Evolutionary conservation across 2,113 vertebrate species (phyloP), one percentile per base, ranked within the genome.

Genomic region (Mobula hypostoma): DNA sequence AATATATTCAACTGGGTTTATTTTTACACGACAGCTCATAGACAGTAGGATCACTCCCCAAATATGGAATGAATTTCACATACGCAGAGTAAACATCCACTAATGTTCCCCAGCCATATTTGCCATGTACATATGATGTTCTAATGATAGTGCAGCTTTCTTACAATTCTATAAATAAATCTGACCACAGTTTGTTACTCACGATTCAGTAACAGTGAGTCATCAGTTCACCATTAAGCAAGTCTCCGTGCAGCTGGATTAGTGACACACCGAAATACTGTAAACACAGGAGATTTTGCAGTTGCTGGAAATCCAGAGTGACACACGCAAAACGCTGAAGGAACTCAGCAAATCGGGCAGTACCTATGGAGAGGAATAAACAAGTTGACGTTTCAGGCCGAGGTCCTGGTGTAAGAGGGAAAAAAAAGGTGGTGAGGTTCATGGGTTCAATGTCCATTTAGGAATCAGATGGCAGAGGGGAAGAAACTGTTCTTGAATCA

Each of bases 21-120:
- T 93, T 93, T 93, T 74, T 93, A 93, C 21, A 93, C 40, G 24
- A 32, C 90, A 72, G 90, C 29, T 74, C 66, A 92, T 66, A n/a
- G 66, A 17, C 66, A 91, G 87, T 72, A 40, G 90, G 90, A 48
- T 11, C 14, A 68, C n/a, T 92, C 32, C 32, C 0, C 9, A 36
- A 40, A n/a, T 8, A 36, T 72, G 36, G 32, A 93, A 29, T 93
- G 40, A 48, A 74, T 76, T 91, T n/a, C 68, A 93, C 70, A 93
- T 27, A 56, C 68, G 15, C 70, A 12, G 5, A 14, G 19, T 40
- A 88, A 87, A 48, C 79, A 82, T n/a, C 58, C 24, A 88, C 8
- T 63, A 21, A 82, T 88, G 2, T 66, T 15, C 36, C 56, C 21
- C 15, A 15, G 68, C 19, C 36, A 72, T 9, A 29, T 17, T 29